These are phyloP conservation scores for Macrobrachium nipponense DNA, from an alignment of 1,140 invertebrate genomes.

Conservation along the genomic window DNA sequence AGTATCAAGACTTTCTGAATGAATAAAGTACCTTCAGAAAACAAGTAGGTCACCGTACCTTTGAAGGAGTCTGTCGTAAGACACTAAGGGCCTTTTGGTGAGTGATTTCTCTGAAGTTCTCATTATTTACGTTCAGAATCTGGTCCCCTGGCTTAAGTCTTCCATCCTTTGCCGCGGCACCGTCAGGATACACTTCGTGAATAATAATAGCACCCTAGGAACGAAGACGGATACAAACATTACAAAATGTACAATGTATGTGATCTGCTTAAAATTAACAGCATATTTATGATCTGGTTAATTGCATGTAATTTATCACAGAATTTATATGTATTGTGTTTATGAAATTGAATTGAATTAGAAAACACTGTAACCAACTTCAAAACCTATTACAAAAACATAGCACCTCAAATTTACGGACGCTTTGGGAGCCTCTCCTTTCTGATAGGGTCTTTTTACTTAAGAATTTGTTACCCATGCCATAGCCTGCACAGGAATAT, in stretches of 20 bases:
- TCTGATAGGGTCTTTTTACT: too few species aligned
- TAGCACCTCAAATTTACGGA: too few species aligned
- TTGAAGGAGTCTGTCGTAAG: conserved; percentile 79
- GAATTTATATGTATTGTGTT: too few species aligned
- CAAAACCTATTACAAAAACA: too few species aligned
- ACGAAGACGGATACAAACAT: conserved; percentile 11
- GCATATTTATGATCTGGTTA: background rate
- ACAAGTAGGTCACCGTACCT: conserved; percentile 69
- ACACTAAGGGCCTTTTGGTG: conserved; percentile 76
- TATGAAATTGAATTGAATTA: too few species aligned
- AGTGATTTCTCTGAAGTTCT: conserved; percentile 78
- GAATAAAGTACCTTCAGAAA: background rate
- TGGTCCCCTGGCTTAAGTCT: conserved; percentile 92
- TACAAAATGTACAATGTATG: too few species aligned
- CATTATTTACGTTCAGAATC: conserved; percentile 88
- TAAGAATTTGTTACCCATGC: too few species aligned
- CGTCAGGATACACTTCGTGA: conserved; percentile 91
- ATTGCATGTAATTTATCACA: too few species aligned
- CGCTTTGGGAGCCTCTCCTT: too few species aligned
- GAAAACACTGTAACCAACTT: too few species aligned
- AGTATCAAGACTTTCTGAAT: background rate
- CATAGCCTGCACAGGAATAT: too few species aligned
- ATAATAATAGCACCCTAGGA: conserved; percentile 89
- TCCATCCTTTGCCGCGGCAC: conserved; percentile 91
- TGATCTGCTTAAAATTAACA: background rate